Evolutionary conservation across 2,888 invertebrate species (phyloP).

Genomic region (Drosophila setosimentum): DNA sequence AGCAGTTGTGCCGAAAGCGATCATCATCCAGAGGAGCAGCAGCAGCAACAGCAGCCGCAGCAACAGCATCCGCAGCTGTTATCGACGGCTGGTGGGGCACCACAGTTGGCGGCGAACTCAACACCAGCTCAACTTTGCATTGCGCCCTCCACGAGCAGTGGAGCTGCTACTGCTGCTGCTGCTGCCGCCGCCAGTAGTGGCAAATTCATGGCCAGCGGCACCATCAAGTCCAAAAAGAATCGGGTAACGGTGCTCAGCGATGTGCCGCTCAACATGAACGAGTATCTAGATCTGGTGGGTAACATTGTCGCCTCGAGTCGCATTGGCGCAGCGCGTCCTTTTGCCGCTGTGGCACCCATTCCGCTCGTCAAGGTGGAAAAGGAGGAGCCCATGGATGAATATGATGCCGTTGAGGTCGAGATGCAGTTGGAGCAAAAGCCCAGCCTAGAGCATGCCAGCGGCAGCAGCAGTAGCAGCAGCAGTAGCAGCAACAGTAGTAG

Average conservation of each 20-base stretch:
- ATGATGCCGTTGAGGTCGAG: constrained; percentile 49
- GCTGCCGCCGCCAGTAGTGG: constrained; percentile 12
- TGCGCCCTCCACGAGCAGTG: constrained; percentile 64
- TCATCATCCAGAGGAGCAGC: constrained; percentile 18
- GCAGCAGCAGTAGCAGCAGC: constrained; percentile 21
- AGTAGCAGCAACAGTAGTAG: constrained; percentile 40
- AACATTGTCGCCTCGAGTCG: constrained; percentile 84
- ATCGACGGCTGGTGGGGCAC: background rate
- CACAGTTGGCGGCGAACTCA: constrained; percentile 3
- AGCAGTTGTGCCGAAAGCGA: constrained; percentile 70
- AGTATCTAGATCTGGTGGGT: constrained; percentile 84
- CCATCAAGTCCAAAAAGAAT: constrained; percentile 74
- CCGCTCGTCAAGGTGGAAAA: constrained; percentile 83
- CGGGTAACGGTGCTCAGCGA: constrained; percentile 85
- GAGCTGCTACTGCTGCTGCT: constrained; percentile 34
- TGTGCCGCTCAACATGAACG: constrained; percentile 84
- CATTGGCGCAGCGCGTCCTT: constrained; percentile 74
- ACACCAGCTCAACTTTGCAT: constrained; percentile 38
- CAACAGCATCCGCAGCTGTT: constrained; percentile 1
- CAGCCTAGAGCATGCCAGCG: constrained; percentile 46
- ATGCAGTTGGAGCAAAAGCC: constrained; percentile 49
- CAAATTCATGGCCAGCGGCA: constrained; percentile 36
- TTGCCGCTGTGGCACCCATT: constrained; percentile 71
- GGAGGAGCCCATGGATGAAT: constrained; percentile 82
- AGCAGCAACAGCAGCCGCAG: constrained; percentile 17